phyloP scores from a whole-genome alignment of 2,888 invertebrate genomes.

The Leptopilina drosophilae region DNA sequence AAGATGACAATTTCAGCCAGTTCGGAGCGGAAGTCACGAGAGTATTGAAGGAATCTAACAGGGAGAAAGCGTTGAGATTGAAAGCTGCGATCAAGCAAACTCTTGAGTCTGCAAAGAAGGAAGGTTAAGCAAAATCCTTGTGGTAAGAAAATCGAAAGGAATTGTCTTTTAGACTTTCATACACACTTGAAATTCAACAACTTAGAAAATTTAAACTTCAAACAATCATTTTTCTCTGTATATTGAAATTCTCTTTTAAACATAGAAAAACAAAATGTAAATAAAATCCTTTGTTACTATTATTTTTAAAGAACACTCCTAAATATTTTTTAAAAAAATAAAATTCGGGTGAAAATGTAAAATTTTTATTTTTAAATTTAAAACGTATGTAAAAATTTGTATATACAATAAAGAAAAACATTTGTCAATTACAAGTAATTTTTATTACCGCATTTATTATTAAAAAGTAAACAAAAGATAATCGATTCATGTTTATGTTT shows the following conservation, averaged over 20 bases:
- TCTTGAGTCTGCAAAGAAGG: constrained; percentile 38
- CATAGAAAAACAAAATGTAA: not conserved
- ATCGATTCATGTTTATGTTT: not conserved
- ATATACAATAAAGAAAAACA: too few relatives aligned
- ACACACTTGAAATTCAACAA: constrained; percentile 28
- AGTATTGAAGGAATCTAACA: constrained; percentile 35
- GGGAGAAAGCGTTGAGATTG: constrained; percentile 40
- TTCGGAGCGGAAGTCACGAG: constrained; percentile 32
- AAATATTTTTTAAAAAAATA: too few relatives aligned
- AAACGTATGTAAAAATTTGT: too few relatives aligned
- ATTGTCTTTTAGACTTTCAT: constrained; percentile 25
- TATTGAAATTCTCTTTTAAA: not conserved
- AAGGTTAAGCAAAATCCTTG: constrained; percentile 22
- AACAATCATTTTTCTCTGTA: not conserved
- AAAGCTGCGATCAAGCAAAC: constrained; percentile 37
- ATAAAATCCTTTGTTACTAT: not conserved
- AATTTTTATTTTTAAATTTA: too few relatives aligned
- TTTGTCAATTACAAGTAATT: too few relatives aligned
- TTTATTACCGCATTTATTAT: too few relatives aligned
- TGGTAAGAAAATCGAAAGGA: constrained; percentile 35
- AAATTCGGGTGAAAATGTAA: too few relatives aligned
- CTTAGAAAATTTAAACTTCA: constrained; percentile 23
- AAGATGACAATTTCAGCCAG: constrained; percentile 22
- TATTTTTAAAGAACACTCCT: too few relatives aligned
- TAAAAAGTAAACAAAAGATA: not conserved